phyloP scores from a whole-genome alignment of 1,140 invertebrate genomes.

The Drosophila nigromelanica region DNA sequence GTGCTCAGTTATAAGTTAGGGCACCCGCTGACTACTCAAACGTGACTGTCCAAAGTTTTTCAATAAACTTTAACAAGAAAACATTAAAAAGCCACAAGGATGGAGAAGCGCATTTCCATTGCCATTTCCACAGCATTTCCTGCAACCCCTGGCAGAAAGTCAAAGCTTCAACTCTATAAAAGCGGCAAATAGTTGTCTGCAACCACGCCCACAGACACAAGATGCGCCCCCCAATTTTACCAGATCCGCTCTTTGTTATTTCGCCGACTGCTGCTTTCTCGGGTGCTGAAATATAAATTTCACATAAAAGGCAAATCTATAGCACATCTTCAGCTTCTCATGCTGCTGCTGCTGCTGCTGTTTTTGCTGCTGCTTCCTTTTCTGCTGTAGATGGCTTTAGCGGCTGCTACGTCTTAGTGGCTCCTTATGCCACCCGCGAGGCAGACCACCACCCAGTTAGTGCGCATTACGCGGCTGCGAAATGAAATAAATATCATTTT shows the following conservation, averaged over 20 bases:
- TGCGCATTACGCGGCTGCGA: slow-evolving; percentile 66
- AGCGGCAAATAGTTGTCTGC: slow-evolving; percentile 75
- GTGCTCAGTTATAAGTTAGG: slow-evolving; percentile 59
- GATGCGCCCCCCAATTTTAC: slow-evolving; percentile 8
- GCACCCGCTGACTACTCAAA: slow-evolving; percentile 78
- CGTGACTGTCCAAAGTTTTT: slow-evolving; percentile 82
- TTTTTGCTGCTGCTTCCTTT: slow-evolving; percentile 2
- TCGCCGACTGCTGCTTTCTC: slow-evolving; percentile 16
- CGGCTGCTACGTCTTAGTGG: slow-evolving; percentile 29
- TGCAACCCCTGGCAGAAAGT: slow-evolving; percentile 52
- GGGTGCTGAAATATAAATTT: slow-evolving; percentile 71
- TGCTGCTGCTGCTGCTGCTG: background rate
- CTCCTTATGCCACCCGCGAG: slow-evolving; percentile 71
- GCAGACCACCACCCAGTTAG: slow-evolving; percentile 45
- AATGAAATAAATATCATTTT: slow-evolving; percentile 82
- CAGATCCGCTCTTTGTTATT: slow-evolving; percentile 61
- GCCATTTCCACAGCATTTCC: slow-evolving; percentile 39
- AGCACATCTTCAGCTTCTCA: slow-evolving; percentile 47
- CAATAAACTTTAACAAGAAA: slow-evolving; percentile 83
- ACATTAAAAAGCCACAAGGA: slow-evolving; percentile 80
- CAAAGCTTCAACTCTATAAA: slow-evolving; percentile 77
- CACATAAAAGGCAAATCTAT: slow-evolving; percentile 80
- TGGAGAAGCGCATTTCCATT: slow-evolving; percentile 72
- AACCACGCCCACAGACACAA: slow-evolving; percentile 6
- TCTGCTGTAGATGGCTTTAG: slow-evolving; percentile 11